Evolutionary conservation across 2,113 vertebrate genomes (phyloP).

Genomic region (Kryptolebias marmoratus): DNA sequence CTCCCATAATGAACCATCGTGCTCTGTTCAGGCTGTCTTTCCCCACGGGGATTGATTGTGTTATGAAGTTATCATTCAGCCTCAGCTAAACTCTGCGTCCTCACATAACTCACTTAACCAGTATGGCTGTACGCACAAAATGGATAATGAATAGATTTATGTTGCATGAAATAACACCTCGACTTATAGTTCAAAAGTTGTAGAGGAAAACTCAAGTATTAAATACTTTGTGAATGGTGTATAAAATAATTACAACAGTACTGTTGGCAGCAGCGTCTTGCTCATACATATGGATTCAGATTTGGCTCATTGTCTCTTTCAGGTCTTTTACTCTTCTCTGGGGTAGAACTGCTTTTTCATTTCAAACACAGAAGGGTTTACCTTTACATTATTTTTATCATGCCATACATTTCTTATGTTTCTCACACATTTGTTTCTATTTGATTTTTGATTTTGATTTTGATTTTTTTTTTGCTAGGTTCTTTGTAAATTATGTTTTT

Average conservation of each 20-base stretch:
- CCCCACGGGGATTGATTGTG: slow-evolving; percentile 62
- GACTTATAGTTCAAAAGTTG: background rate
- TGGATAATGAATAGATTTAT: slow-evolving; percentile 38
- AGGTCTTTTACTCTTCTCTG: background rate
- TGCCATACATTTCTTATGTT: background rate
- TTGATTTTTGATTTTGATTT: too few species aligned
- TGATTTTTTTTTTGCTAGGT: background rate
- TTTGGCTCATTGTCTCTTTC: background rate
- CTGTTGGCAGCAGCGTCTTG: background rate
- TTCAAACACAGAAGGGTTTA: background rate
- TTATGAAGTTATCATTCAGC: slow-evolving; percentile 68
- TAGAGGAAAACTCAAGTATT: background rate
- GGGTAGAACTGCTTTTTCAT: background rate
- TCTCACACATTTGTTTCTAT: background rate
- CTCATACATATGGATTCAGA: background rate
- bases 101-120: slow-evolving; percentile 43
- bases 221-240: slow-evolving; percentile 14
- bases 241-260: background rate
- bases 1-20: slow-evolving; percentile 74
- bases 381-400: background rate
- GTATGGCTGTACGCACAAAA: slow-evolving; percentile 10
- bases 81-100: slow-evolving; percentile 47
- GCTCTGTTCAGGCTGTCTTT: slow-evolving; percentile 63
- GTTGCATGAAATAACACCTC: slow-evolving; percentile 29
- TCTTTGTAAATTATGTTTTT: too few species aligned